Evolutionary conservation across 2,797 vertebrate genomes (phyloP), one percentile per base, ranked within the genome.

Genomic region (Petrocephalus sullivani): DNA sequence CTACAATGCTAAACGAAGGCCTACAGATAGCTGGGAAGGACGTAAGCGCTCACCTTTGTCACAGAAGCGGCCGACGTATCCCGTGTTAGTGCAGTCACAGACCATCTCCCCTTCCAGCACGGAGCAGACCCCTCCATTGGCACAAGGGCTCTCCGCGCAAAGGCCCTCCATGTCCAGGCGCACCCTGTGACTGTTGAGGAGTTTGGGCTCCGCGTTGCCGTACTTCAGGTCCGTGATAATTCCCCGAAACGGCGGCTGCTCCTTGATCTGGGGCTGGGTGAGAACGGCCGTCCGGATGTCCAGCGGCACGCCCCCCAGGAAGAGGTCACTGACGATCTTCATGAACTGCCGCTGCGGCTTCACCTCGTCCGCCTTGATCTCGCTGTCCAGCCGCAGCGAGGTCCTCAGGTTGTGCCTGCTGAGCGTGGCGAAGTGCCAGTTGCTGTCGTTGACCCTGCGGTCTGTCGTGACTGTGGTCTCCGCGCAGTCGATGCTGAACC

Each of bases 51-150:
- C 98, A 99, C 98, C 98, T 99, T 99, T 97, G 6, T 96, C 97
- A 95, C 98, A 99, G 91, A 97, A 96, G 92, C 95, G 97, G 94
- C 98, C 98, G 90, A 95, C 92, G 88, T 97, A 98, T 94, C 98
- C 98, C 86, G 98, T 99, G 93, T 94, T 97, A 88, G 97, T 97
- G 94, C 98, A 99, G 95, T 99, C 98, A 92, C 98, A 99, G 92
- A 96, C 97, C 14, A 96, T 95, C 91, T 98, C 97, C 0, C 97
- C 97, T 75, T 98, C 97, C 89, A 97, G 94, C 90, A 99, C 95
- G 1, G 97, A 97, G 95, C 98, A 99, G 94, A 96, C 96, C 87
- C 98, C 98, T 14, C 97, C 98, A 56, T 99, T 99, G 93, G 98
- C 97, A 88, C 98, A 99, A 61, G 97, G 98, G 93, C 97, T 98